Evolutionary conservation across 2,113 vertebrate species (phyloP).

Genomic region (Bos indicus): DNA sequence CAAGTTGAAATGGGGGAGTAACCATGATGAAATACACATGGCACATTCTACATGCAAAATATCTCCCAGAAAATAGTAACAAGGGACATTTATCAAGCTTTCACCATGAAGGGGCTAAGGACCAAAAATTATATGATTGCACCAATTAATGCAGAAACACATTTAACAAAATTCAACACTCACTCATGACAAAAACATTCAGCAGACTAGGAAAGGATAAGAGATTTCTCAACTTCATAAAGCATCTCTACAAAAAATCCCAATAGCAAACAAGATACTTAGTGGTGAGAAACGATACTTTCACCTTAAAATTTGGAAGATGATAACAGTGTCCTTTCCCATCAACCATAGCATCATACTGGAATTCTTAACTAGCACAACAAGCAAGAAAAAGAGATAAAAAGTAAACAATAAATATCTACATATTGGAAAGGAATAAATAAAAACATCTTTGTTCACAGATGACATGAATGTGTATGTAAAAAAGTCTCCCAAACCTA

Average conservation of each 20-base stretch:
- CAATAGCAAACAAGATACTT: background rate
- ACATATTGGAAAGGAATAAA: background rate
- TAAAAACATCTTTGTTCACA: background rate
- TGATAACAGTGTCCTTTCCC: background rate
- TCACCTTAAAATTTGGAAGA: background rate
- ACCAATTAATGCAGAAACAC: background rate
- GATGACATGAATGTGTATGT: background rate
- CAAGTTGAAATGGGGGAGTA: background rate
- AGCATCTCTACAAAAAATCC: background rate
- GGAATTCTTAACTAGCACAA: background rate
- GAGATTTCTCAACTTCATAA: background rate
- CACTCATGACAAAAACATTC: background rate
- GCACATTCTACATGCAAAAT: background rate
- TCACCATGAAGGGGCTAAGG: background rate
- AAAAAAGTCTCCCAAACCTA: background rate
- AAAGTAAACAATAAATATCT: background rate
- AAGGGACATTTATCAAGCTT: background rate
- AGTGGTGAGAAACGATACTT: background rate
- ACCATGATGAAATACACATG: background rate
- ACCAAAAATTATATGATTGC: background rate
- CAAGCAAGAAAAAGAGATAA: background rate
- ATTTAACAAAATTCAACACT: background rate
- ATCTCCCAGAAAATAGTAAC: background rate
- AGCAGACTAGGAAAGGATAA: background rate
- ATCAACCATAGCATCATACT: background rate